Evolutionary conservation across 1,140 invertebrate species (phyloP), one percentile per base, ranked within the genome.

Genomic region (Magallana angulata): DNA sequence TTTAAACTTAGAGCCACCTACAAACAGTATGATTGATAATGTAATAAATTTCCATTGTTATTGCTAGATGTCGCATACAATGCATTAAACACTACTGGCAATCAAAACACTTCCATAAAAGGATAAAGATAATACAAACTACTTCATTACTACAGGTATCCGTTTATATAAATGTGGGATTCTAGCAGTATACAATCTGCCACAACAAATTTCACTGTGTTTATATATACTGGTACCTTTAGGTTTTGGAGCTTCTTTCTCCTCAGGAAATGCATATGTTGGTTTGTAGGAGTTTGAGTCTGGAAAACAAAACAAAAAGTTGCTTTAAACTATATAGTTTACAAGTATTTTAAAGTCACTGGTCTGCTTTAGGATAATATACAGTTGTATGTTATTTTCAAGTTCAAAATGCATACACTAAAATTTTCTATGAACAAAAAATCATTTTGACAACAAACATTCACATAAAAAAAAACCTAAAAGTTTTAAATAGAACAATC

Each of bases 251-350:
- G 91, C 89, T 68, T 91, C 91, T 64, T 91, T 90, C 82, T 91
- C 92, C 84, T 93, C 93, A 56, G 93, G 93, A 80, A 93, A 94
- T 24, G 87, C 85, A 84, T 93, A 93, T 9, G 93, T 93, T 9
- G 93, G 93, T 48, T 86, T 91, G 82, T 93, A 93, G 16, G 88
- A 87, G 85, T 93, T 93, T 62, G 86, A 86, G 30, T 93, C 93
- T 93, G 91, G 86, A 89, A 91, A 24, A 85, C 48, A n/a, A 76
- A 16, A 87, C 36, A 48, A 48, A 48, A 48, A 48, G 36, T 48
- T 48, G 36, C 5, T 48, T 48, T 48, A 48, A 4, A 48, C 36
- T 48, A 48, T 48, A 48, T 48, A 48, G 36, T 48, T 48, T 48
- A 48, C 5, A 48, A 48, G 36, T 48, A 48, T 48, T 48, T 5